Conservation (phyloP, 53 echinoderm and acorn worm genomes). For the Holothuria leucospilota region DNA sequence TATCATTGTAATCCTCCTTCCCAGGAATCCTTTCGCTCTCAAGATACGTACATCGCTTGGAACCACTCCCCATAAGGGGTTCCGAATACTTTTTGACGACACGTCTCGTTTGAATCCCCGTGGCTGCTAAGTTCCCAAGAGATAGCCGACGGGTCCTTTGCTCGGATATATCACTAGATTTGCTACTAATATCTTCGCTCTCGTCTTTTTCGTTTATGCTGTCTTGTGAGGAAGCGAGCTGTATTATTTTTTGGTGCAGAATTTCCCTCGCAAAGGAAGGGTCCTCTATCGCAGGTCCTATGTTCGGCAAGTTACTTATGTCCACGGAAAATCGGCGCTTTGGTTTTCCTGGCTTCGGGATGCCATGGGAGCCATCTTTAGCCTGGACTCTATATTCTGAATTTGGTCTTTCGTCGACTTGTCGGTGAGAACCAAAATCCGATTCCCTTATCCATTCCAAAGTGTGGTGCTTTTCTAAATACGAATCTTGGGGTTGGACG, state of each 20-base stretch:
- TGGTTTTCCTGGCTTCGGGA: background rate
- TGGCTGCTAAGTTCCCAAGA: background rate
- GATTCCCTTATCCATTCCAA: constrained; percentile 5
- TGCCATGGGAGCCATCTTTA: background rate
- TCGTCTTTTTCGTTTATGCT: constrained; percentile 30
- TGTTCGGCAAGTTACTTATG: background rate
- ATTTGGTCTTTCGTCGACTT: background rate
- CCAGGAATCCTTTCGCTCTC: background rate
- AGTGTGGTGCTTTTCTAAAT: background rate
- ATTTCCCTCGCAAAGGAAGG: constrained; percentile 62
- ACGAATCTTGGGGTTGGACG: too few species aligned
- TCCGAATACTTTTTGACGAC: constrained; percentile 5
- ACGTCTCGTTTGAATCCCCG: background rate
- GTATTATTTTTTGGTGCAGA: constrained; percentile 50
- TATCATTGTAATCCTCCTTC: background rate
- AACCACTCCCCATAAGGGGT: background rate
- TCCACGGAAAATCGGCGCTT: constrained; percentile 8
- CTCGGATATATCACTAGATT: background rate
- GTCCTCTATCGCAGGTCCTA: constrained; percentile 14
- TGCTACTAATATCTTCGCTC: background rate
- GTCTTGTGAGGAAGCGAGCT: constrained; percentile 36
- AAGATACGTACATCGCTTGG: background rate
- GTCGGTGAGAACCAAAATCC: background rate
- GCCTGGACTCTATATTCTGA: background rate
- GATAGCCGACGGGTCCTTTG: constrained; percentile 14